Percentiles rank a stretch among this genome's conserved stretches.
Conservation (phyloP, 2,888 invertebrate genomes). For the Clistopyga incitator region DNA sequence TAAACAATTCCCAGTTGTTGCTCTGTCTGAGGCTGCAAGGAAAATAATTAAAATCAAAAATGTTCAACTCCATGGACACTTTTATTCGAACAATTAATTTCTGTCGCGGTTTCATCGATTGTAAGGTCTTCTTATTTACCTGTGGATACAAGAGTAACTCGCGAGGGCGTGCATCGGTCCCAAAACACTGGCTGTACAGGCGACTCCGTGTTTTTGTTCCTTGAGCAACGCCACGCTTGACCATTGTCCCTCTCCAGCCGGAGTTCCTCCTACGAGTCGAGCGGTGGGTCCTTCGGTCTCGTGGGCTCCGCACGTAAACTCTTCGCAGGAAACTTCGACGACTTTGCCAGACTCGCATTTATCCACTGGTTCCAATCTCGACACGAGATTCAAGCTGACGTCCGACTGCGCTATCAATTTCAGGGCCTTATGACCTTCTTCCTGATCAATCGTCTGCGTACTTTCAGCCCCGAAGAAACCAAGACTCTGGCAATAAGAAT, state of each 20-base stretch:
- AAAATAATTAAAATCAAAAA: background rate
- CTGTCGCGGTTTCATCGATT: background rate
- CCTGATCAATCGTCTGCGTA: slow-evolving; percentile 83
- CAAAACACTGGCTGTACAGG: slow-evolving; percentile 83
- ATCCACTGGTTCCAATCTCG: slow-evolving; percentile 84
- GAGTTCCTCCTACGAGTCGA: slow-evolving; percentile 85
- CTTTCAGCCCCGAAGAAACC: slow-evolving; percentile 85
- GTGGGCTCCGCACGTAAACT: slow-evolving; percentile 83
- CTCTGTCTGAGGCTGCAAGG: slow-evolving; percentile 77
- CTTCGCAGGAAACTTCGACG: slow-evolving; percentile 86
- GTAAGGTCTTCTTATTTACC: slow-evolving; percentile 70
- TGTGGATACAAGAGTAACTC: slow-evolving; percentile 83
- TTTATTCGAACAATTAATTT: slow-evolving; percentile 5
- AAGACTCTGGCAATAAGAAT: slow-evolving; percentile 85
- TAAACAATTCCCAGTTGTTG: slow-evolving; percentile 80
- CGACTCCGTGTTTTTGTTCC: slow-evolving; percentile 79
- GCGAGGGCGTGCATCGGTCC: slow-evolving; percentile 83
- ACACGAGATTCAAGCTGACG: slow-evolving; percentile 79
- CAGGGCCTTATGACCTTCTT: slow-evolving; percentile 84
- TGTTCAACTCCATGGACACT: background rate
- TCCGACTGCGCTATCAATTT: slow-evolving; percentile 78
- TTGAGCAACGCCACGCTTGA: slow-evolving; percentile 86
- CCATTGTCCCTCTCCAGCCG: slow-evolving; percentile 86
- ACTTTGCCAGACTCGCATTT: slow-evolving; percentile 83
- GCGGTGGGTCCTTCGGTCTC: slow-evolving; percentile 81